These are phyloP conservation scores for Parus major DNA, from an alignment of 2,113 vertebrate species.

Conservation along the genomic window DNA sequence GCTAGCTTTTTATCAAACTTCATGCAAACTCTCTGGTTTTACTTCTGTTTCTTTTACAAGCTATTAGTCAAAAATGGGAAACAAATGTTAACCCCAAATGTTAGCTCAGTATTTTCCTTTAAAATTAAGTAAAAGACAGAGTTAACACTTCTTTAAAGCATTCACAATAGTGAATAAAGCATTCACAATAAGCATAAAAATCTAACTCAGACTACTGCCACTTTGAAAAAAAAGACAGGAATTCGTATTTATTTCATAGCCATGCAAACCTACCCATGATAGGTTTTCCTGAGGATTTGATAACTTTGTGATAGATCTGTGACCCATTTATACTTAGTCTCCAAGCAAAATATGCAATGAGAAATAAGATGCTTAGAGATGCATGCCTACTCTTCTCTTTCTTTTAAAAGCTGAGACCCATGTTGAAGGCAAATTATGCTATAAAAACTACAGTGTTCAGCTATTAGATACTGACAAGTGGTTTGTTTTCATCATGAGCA, in stretches of 20 bases:
- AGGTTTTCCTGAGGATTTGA: neutral
- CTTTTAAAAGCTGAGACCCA: neutral
- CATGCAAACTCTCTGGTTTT: neutral
- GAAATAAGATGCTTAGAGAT: neutral
- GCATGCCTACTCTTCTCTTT: neutral
- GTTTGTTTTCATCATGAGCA: neutral
- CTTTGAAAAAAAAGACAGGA: neutral
- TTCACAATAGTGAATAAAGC: neutral
- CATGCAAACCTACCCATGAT: neutral
- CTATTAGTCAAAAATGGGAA: neutral
- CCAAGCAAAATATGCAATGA: neutral
- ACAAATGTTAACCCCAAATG: neutral
- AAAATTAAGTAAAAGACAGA: neutral
- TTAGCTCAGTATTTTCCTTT: neutral
- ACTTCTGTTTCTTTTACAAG: neutral
- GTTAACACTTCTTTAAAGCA: neutral
- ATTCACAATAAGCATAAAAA: neutral
- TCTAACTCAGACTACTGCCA: neutral
- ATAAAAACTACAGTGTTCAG: neutral
- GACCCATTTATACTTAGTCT: neutral
- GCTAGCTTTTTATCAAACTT: neutral
- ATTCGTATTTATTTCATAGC: neutral
- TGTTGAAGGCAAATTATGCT: slow-evolving; percentile 21
- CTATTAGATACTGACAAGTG: neutral
- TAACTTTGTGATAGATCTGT: neutral